Conservation (phyloP, 1,140 invertebrate species). For the Tyrophagus putrescentiae region DNA sequence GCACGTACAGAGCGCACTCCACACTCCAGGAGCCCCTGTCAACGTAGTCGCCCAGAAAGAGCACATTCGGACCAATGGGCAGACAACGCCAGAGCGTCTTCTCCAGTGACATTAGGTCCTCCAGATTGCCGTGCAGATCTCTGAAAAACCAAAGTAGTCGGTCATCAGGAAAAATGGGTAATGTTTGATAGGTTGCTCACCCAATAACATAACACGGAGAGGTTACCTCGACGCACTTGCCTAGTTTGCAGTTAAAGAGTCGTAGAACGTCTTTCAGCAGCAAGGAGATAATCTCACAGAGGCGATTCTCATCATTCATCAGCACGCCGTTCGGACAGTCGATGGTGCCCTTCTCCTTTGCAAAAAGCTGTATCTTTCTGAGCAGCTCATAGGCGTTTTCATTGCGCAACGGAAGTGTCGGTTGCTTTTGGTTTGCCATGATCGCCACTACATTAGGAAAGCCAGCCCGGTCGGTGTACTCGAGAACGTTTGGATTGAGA, state of each 20-base stretch:
- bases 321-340: background rate
- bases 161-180: no score
- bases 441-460: no score
- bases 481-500: no score
- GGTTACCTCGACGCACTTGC: background rate
- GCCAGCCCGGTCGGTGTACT: no score
- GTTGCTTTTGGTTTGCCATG: no score
- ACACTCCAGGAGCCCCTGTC: slow-evolving; percentile 45
- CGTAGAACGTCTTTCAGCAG: background rate
- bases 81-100: slow-evolving; percentile 45
- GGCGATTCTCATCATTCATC: background rate
- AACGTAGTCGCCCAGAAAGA: slow-evolving; percentile 53
- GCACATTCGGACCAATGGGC: slow-evolving; percentile 40
- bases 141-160: no score
- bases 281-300: background rate
- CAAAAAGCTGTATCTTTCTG: no score
- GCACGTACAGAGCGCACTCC: slow-evolving; percentile 41
- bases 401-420: no score
- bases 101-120: slow-evolving; percentile 45
- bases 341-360: no score
- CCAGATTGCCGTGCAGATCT: slow-evolving; percentile 46
- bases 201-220: background rate
- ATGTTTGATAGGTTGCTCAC: no score
- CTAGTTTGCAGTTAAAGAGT: background rate
- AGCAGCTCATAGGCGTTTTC: no score